Evolutionary conservation across 92 coral and sea anemone species (phyloP).

Genomic region (Diadumene lineata): DNA sequence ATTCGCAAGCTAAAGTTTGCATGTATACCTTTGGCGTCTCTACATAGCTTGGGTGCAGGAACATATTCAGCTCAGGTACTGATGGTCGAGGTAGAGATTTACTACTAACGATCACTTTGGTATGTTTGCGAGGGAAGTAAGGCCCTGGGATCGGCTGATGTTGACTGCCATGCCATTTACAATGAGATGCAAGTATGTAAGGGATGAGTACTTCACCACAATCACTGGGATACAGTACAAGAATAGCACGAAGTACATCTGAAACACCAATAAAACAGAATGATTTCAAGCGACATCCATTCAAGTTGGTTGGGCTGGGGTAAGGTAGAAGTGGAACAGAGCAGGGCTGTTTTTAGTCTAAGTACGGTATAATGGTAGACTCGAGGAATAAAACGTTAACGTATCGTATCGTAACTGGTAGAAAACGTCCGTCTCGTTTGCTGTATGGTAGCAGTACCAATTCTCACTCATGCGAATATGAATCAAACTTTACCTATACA

Average conservation of each 20-base stretch:
- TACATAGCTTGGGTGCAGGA: constrained; percentile 75
- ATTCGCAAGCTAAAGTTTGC: neutral
- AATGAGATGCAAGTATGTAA: constrained; percentile 77
- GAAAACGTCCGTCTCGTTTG: too few relatives aligned
- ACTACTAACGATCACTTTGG: constrained; percentile 83
- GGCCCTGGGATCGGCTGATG: constrained; percentile 89
- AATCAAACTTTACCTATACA: constrained; percentile 68
- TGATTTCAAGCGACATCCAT: too few relatives aligned
- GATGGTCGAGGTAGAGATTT: constrained; percentile 87
- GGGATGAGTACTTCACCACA: constrained; percentile 80
- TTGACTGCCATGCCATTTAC: constrained; percentile 72
- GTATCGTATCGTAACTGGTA: neutral
- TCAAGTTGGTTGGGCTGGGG: neutral
- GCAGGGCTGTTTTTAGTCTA: too few relatives aligned
- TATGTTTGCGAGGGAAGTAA: constrained; percentile 92
- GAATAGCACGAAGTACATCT: constrained; percentile 90
- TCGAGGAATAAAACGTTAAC: neutral
- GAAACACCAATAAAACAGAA: constrained; percentile 1
- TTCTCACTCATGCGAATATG: neutral
- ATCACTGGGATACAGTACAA: constrained; percentile 78
- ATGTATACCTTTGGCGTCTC: constrained; percentile 83
- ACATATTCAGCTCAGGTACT: constrained; percentile 97
- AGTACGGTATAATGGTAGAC: neutral
- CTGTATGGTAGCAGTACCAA: too few relatives aligned
- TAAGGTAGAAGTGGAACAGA: too few relatives aligned